Evolutionary conservation across 1,140 invertebrate species (phyloP).

Genomic region (Zaprionus capensis): DNA sequence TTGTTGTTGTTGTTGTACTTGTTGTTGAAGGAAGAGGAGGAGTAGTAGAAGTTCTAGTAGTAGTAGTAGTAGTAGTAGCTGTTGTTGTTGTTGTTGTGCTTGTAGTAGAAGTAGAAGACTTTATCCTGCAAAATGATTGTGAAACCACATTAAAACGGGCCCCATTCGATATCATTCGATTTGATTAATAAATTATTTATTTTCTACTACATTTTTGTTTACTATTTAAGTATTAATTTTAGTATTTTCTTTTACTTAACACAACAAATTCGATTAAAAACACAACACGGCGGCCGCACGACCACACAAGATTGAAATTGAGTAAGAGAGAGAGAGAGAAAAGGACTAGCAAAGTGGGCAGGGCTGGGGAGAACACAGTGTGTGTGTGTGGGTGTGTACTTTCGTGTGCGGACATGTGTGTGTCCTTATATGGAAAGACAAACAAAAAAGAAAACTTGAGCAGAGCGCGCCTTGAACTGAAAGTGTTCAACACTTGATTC

Average conservation of each 20-base stretch:
- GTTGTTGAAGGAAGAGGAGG: conserved; percentile 79
- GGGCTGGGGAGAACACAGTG: neutral
- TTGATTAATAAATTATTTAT: conserved; percentile 10
- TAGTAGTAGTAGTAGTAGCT: conserved; percentile 67
- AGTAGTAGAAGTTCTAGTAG: conserved; percentile 77
- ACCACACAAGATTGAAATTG: neutral
- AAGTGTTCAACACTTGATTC: conserved; percentile 17
- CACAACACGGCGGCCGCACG: conserved; percentile 6
- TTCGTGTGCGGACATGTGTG: neutral
- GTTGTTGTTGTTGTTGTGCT: conserved; percentile 72
- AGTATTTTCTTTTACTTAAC: conserved; percentile 37
- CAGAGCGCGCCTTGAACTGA: neutral
- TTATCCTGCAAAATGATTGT: conserved; percentile 84
- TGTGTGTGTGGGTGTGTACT: neutral
- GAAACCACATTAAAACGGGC: conserved; percentile 82
- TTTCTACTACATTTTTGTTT: conserved; percentile 10
- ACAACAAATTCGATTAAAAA: conserved; percentile 60
- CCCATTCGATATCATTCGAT: conserved; percentile 50
- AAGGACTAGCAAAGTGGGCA: conserved; percentile 4
- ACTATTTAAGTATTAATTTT: conserved; percentile 2
- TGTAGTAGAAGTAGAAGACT: conserved; percentile 82
- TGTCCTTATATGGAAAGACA: neutral
- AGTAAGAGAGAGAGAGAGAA: neutral
- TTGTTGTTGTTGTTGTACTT: conserved; percentile 71
- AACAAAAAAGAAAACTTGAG: conserved; percentile 12